Base-by-base conservation (phyloP, 2,888 invertebrate species). In the Nezara viridula region DNA sequence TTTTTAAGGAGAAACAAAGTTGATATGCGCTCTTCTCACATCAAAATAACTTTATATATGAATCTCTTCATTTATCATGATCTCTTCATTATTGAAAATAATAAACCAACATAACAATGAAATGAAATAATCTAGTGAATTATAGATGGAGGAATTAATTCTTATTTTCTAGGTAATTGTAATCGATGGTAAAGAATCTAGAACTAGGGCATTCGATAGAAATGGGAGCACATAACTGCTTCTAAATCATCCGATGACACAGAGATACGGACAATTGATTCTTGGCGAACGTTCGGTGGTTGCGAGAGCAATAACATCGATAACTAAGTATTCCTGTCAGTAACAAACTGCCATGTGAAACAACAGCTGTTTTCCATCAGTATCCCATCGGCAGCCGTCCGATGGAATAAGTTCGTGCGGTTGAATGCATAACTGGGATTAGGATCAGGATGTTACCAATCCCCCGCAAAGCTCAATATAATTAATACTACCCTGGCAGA, bases 301-400 rank as follows among this genome's bases (percentile, higher is more conserved):
- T 24, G 1, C 40, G 12, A 44, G 12, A 47, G 81, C 44, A 81
- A 40, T 81, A 47, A 32, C 81, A 81, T 44, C 81, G 37, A 73
- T 47, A 47, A 81, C 40, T 40, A n/a, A 81, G 24, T n/a, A 81
- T 44, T 81, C 12, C 81, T 4, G 3, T n/a, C 44, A n/a, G 44
- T 81, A 44, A 44, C 81, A 81, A 81, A 40, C n/a, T 16, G 14
- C 44, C 44, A 81, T 44, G 44, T 6, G 81, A 47, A 44, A 24
- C 81, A 81, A 14, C 81, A 40, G 44, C 81, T 81, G 81, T 81
- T 81, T 81, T 81, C 40, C 81, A 81, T 81, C 44, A 44, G 37
- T 47, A 81, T 24, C 40, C 81, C 81, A 81, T 81, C 44, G 44
- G 21, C 4, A 2, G 81, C n/a, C n/a, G 44, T 40, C 81, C 81